Percentiles rank a stretch among this genome's conserved stretches.
Conservation (phyloP, 30 jellyfish, hydroid and myxozoan genomes). For the Catostylus mosaicus region DNA sequence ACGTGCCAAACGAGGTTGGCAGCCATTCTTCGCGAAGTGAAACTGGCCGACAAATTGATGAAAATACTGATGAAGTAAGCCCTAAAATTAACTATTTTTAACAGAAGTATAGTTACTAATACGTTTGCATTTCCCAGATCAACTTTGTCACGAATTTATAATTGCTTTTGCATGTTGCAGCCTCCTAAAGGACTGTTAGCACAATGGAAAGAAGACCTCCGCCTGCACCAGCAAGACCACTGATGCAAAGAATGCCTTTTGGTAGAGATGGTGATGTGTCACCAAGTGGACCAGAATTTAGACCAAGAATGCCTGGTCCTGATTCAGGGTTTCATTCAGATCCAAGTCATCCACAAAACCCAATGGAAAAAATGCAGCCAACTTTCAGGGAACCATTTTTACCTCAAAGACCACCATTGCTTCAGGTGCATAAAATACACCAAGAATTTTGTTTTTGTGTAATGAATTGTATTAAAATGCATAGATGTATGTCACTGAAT, state of each 20-base stretch:
- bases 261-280: slow-evolving; percentile 37
- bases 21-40: too few relatives aligned
- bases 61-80: too few relatives aligned
- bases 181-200: too few relatives aligned
- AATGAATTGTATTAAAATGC: too few relatives aligned
- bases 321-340: slow-evolving; percentile 34
- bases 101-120: too few relatives aligned
- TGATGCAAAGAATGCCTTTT: slow-evolving; percentile 28
- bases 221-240: slow-evolving; percentile 60
- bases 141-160: too few relatives aligned
- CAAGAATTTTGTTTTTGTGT: neutral
- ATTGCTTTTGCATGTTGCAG: too few relatives aligned
- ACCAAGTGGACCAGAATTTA: slow-evolving; percentile 50
- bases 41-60: too few relatives aligned
- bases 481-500: too few relatives aligned
- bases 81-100: too few relatives aligned
- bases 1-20: too few relatives aligned
- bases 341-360: slow-evolving; percentile 24
- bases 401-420: slow-evolving; percentile 40
- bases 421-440: slow-evolving; percentile 7
- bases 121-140: too few relatives aligned
- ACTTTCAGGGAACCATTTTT: slow-evolving; percentile 40
- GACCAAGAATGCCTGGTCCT: slow-evolving; percentile 29
- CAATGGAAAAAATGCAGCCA: slow-evolving; percentile 27
- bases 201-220: slow-evolving; percentile 66